Conservation (phyloP, 2,113 vertebrate genomes). For the Fulmarus glacialis region DNA sequence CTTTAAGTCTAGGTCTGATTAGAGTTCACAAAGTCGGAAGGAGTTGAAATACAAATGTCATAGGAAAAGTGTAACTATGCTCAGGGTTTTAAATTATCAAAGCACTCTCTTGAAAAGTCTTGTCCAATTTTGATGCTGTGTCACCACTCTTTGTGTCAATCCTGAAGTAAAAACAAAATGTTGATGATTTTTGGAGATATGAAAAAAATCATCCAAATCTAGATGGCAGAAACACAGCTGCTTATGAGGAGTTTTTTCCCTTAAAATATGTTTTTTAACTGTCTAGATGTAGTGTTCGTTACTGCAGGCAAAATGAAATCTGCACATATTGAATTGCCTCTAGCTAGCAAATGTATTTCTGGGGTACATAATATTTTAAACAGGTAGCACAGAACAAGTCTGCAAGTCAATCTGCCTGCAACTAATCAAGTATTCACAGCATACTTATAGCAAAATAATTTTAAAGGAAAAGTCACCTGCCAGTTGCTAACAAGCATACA, state of each 20-base stretch:
- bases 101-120: background rate
- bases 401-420: constrained; percentile 37
- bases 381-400: constrained; percentile 34
- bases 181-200: background rate
- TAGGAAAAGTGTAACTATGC: background rate
- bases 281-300: constrained; percentile 26
- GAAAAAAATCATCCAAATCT: constrained; percentile 25
- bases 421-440: constrained; percentile 49
- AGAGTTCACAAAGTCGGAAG: background rate
- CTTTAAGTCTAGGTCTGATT: background rate
- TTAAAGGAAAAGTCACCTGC: constrained; percentile 23
- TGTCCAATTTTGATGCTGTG: constrained; percentile 25
- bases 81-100: constrained; percentile 33
- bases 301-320: background rate
- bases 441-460: background rate
- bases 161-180: constrained; percentile 22
- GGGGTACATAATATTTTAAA: constrained; percentile 41
- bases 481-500: background rate
- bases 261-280: constrained; percentile 31
- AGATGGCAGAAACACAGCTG: background rate
- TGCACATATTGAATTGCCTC: constrained; percentile 57
- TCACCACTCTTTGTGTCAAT: constrained; percentile 28
- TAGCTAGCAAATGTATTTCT: constrained; percentile 57
- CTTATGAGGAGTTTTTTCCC: constrained; percentile 1
- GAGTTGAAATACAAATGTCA: background rate